phyloP scores from a whole-genome alignment of 2,797 vertebrate genomes.

The Sitta carolinensis region DNA sequence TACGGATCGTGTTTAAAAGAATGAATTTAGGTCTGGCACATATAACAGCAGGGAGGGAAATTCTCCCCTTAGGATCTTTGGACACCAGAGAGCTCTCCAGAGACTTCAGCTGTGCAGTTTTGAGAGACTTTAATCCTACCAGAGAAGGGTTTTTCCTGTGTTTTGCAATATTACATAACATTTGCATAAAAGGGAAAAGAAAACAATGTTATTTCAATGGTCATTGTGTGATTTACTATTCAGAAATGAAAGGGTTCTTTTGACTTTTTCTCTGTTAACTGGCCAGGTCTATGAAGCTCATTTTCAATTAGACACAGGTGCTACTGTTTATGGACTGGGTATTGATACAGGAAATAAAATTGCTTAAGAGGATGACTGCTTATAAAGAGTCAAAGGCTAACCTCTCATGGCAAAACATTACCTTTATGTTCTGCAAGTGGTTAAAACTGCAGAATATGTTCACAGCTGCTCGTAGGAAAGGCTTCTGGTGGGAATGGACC shows the following conservation, averaged over 20 bases:
- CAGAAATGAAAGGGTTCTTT: background rate
- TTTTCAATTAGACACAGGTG: constrained; percentile 14
- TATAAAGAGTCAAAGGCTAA: background rate
- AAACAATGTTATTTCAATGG: background rate
- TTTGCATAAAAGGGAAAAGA: background rate
- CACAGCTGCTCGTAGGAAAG: background rate
- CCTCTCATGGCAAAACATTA: background rate
- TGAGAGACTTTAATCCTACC: background rate
- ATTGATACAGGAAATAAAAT: constrained; percentile 3
- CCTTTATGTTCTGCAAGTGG: background rate
- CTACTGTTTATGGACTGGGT: background rate
- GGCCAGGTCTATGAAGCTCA: background rate
- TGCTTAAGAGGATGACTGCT: background rate
- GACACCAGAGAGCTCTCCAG: background rate
- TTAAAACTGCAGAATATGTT: background rate
- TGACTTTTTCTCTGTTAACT: background rate
- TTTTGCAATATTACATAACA: background rate
- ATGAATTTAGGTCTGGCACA: background rate
- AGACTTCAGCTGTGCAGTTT: background rate
- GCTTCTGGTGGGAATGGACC: background rate
- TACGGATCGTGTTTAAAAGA: background rate
- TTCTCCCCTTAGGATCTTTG: background rate
- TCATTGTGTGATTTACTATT: background rate
- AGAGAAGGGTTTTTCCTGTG: background rate
- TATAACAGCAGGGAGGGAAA: background rate